Evolutionary conservation across 1,140 invertebrate genomes (phyloP), one percentile per base, ranked within the genome.

Genomic region (Thalassaphorura encarpata): DNA sequence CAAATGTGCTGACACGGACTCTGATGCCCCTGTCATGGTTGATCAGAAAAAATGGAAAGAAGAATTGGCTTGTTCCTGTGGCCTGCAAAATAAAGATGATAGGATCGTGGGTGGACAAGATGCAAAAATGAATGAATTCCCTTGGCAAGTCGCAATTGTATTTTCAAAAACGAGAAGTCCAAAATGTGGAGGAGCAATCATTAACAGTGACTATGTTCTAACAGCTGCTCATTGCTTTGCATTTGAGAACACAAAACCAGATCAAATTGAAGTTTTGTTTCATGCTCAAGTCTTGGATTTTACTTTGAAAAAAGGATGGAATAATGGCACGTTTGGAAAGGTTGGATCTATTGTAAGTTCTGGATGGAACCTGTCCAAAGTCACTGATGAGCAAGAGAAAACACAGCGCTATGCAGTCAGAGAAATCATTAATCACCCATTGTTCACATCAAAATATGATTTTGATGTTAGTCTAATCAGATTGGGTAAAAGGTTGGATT

Each of bases 31-130:
- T n/a, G n/a, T n/a, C n/a, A n/a, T n/a, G n/a, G n/a, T n/a, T n/a
- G n/a, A n/a, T n/a, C n/a, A n/a, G n/a, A n/a, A n/a, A n/a, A n/a
- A 40, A 15, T 43, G 33, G n/a, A 36, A 36, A 36, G 33, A 36
- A 36, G 33, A 36, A 36, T 36, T 36, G 11, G 33, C 11, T 11
- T 18, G 29, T 52, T 49, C 49, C 1, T 61, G 54, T 40, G 54
- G 60, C 8, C 26, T 59, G 27, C 53, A 48, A 27, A 58, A 55
- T 33, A 39, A 21, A 0, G 24, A 29, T 19, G 56, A 58, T n/a
- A 29, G 61, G 41, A 62, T 62, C 21, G 61, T 62, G 1, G 61
- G 61, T 8, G 61, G 61, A 19, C 21, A 52, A 21, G 48, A 54
- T 28, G 53, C 56, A 4, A 47, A 41, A n/a, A 24, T 47, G 3